Evolutionary conservation across 2,113 vertebrate species (phyloP), one percentile per base, ranked within the genome.

Genomic region (Elephas maximus): DNA sequence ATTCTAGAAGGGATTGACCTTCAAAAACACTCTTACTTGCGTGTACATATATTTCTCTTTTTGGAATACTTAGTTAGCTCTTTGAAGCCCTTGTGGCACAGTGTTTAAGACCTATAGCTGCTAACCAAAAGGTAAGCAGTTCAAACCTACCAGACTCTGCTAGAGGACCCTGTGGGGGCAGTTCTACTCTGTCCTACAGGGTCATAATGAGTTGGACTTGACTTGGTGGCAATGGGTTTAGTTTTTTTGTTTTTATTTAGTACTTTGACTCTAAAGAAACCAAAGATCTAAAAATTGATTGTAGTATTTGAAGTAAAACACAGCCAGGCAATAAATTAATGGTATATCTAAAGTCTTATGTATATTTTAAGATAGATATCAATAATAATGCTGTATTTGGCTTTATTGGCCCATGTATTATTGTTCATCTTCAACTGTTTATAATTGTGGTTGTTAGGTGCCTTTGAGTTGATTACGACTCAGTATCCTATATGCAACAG

Each of bases 321-420:
- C 18, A 91, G 9, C 0, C 24, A 87, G 62, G 9, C 30, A 95
- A 81, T 87, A 89, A 97, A 83, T 91, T 83, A 84, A 81, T 94
- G 44, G 2, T 23, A 65, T 67, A 48, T 83, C 30, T 37, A 77
- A 93, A 80, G 63, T 91, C 10, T 77, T 96, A 93, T 95, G 74
- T 48, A 89, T 91, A 91, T 77, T 95, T 89, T 93, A 91, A 91
- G 51, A 85, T 37, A 0, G 94, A 82, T 96, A 84, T 97, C 69
- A 93, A 86, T 21, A 90, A 73, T 20, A 7, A 77, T 77, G 76
- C 48, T 45, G 45, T 86, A 41, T n/a, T 85, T 82, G 86, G 4
- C 45, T 88, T 71, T 3, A 62, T 14, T 81, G 91, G 9, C 73
- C 92, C 60, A 57, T 62, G 20, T 60, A 48, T 28, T 78, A 95